Conservation (phyloP, 2,797 vertebrate genomes). For the Alca torda region DNA sequence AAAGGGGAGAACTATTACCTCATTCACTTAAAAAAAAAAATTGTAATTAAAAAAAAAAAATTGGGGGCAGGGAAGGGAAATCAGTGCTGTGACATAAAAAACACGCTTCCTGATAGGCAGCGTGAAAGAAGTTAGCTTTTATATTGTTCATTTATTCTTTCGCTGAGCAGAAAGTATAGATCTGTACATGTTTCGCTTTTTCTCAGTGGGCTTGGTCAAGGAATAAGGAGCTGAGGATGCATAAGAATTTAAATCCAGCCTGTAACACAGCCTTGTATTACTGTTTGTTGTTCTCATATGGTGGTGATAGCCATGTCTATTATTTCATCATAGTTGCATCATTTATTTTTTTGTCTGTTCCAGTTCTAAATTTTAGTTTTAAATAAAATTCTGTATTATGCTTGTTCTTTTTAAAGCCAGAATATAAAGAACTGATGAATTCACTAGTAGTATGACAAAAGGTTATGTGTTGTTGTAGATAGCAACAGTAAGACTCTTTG, state of each 20-base stretch:
- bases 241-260: background rate
- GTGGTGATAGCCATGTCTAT: background rate
- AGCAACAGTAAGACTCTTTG: background rate
- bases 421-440: background rate
- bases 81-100: background rate
- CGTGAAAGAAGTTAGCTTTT: background rate
- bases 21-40: background rate
- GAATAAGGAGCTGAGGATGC: background rate
- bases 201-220: background rate
- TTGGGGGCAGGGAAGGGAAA: background rate
- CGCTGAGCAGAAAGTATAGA: background rate
- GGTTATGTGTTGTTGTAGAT: background rate
- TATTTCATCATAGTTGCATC: background rate
- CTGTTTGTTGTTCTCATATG: background rate
- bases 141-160: background rate
- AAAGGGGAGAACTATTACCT: background rate
- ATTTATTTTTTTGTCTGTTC: background rate
- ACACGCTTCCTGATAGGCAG: background rate
- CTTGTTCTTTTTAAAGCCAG: background rate
- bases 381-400: background rate
- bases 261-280: background rate
- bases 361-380: background rate
- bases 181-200: background rate
- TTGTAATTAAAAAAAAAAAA: background rate
- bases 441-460: background rate